Evolutionary conservation across 2,797 vertebrate species (phyloP).

Genomic region (Acanthopagrus latus): DNA sequence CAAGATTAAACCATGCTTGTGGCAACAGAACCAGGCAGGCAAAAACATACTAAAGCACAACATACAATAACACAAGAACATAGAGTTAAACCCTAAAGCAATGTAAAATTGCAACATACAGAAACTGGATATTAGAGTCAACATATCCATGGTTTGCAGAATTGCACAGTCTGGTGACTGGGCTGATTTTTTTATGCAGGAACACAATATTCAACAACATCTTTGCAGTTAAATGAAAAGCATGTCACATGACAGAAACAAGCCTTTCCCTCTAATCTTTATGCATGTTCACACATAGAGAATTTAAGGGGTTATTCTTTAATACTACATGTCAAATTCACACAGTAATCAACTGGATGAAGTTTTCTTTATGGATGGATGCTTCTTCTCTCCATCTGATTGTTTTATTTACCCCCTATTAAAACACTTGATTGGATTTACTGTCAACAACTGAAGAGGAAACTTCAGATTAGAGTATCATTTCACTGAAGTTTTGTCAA

Average conservation of each 20-base stretch:
- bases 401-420: conserved; percentile 22
- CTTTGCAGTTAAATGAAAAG: neutral
- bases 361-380: neutral
- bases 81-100: too few species aligned
- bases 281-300: neutral
- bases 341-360: neutral
- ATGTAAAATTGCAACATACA: too few species aligned
- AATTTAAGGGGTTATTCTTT: neutral
- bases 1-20: too few species aligned
- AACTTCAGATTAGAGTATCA: conserved; percentile 16
- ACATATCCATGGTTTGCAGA: too few species aligned
- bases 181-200: neutral
- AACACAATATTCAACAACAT: neutral
- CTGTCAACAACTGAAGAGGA: conserved; percentile 18
- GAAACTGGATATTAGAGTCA: too few species aligned
- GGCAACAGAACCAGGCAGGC: too few species aligned
- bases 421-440: conserved; percentile 19
- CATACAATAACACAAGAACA: too few species aligned
- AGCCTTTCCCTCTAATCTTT: neutral
- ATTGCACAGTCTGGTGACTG: too few species aligned
- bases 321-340: conserved; percentile 10
- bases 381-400: conserved; percentile 17
- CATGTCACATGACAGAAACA: neutral
- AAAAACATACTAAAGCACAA: too few species aligned
- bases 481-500: conserved; percentile 22